These are phyloP conservation scores for Pseudomyrmex concolor DNA, from an alignment of 1,140 invertebrate genomes.

Conservation along the genomic window DNA sequence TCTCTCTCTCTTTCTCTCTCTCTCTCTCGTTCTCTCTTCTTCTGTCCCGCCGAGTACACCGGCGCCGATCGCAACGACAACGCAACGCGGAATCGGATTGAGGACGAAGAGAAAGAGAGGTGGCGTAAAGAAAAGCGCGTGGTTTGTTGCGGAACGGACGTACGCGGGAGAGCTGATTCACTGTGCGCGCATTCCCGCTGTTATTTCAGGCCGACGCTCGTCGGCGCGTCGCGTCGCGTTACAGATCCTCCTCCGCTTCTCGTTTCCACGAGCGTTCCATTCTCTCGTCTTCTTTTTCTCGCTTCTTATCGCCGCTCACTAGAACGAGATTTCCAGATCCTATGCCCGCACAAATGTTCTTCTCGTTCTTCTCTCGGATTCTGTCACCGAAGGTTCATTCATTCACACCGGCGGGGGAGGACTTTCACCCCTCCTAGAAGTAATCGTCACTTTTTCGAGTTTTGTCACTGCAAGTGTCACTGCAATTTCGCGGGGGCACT, in stretches of 20 bases:
- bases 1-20: slow-evolving; percentile 14
- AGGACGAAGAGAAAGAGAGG: background rate
- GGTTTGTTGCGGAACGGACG: slow-evolving; percentile 48
- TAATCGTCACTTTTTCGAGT: background rate
- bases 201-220: slow-evolving; percentile 68
- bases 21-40: background rate
- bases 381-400: slow-evolving; percentile 29
- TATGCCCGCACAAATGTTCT: background rate
- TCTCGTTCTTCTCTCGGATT: background rate
- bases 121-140: background rate
- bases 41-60: background rate
- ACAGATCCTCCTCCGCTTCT: slow-evolving; percentile 52
- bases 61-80: background rate
- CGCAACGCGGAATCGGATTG: slow-evolving; percentile 3
- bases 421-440: background rate
- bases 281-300: background rate
- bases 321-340: background rate
- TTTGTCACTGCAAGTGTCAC: slow-evolving; percentile 7
- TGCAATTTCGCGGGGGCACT: background rate
- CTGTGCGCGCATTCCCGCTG: slow-evolving; percentile 67
- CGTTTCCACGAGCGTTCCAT: slow-evolving; percentile 41
- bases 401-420: slow-evolving; percentile 4
- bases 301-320: background rate
- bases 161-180: slow-evolving; percentile 64
- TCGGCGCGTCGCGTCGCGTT: slow-evolving; percentile 44